Percentiles rank a stretch among this genome's conserved stretches.
Evolutionary conservation across 2,888 invertebrate species (phyloP).

Genomic region (Clusia tigrina): DNA sequence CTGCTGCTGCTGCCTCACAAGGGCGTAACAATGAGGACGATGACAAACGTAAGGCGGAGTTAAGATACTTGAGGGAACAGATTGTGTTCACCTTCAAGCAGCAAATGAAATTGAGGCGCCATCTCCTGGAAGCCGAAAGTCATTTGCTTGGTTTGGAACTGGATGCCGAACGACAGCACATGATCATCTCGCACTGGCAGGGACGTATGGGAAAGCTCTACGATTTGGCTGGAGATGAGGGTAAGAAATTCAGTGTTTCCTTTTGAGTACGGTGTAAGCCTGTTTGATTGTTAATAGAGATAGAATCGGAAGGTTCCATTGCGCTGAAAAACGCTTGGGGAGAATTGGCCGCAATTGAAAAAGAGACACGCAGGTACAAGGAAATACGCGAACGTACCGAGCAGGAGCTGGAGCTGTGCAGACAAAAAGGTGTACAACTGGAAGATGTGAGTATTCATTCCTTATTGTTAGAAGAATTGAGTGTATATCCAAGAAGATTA

Average conservation of each 20-base stretch:
- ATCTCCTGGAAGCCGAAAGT: slow-evolving; percentile 90
- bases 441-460: slow-evolving; percentile 87
- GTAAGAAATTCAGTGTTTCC: too few species aligned
- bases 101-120: slow-evolving; percentile 87
- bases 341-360: slow-evolving; percentile 82
- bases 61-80: slow-evolving; percentile 79
- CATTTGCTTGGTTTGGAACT: slow-evolving; percentile 85
- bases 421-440: slow-evolving; percentile 78
- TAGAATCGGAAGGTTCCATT: slow-evolving; percentile 62
- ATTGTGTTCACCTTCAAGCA: slow-evolving; percentile 90
- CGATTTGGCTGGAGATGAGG: slow-evolving; percentile 60
- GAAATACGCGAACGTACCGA: slow-evolving; percentile 79
- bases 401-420: slow-evolving; percentile 81
- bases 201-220: slow-evolving; percentile 76
- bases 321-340: slow-evolving; percentile 82
- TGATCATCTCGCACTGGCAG: slow-evolving; percentile 87
- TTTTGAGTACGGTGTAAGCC: neutral
- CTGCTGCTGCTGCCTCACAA: slow-evolving; percentile 37
- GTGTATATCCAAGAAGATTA: too few species aligned
- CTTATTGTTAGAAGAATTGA: too few species aligned
- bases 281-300: slow-evolving; percentile 42
- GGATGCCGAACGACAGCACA: slow-evolving; percentile 88
- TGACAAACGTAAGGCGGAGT: slow-evolving; percentile 65
- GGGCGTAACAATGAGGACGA: slow-evolving; percentile 62
- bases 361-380: slow-evolving; percentile 84